phyloP scores from a whole-genome alignment of 2,888 invertebrate species.

The Anoplius nigerrimus region DNA sequence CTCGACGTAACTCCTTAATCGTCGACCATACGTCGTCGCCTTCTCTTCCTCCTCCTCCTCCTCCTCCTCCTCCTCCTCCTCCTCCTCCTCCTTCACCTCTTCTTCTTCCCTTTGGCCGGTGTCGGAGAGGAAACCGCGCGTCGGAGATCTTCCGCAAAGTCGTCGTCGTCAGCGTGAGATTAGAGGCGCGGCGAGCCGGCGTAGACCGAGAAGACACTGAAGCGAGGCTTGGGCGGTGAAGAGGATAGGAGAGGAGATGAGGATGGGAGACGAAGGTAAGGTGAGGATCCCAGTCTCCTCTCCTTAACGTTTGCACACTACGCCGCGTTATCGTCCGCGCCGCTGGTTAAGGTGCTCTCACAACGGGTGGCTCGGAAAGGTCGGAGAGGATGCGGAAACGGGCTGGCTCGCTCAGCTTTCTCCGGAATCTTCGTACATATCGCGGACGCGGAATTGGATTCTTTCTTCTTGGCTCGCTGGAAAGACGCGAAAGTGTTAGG shows the following conservation, averaged over 20 bases:
- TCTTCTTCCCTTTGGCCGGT: not conserved
- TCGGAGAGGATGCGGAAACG: constrained; percentile 7
- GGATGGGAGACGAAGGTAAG: constrained; percentile 6
- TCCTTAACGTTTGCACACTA: constrained; percentile 19
- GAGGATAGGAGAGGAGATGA: not conserved
- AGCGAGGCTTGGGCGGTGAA: not conserved
- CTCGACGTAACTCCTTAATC: constrained; percentile 46
- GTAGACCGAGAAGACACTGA: not conserved
- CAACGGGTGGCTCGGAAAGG: constrained; percentile 12
- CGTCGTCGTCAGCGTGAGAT: constrained; percentile 5
- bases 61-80: constrained; percentile 15
- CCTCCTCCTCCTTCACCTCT: not conserved
- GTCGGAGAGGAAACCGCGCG: no score
- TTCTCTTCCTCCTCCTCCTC: constrained; percentile 15
- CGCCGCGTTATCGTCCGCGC: constrained; percentile 39
- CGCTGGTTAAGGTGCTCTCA: constrained; percentile 35
- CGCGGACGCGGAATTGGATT: not conserved
- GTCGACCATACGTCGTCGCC: constrained; percentile 38
- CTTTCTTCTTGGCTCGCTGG: no score
- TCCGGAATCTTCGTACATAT: not conserved
- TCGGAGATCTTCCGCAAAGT: constrained; percentile 1
- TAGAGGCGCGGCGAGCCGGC: constrained; percentile 8
- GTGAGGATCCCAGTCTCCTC: constrained; percentile 17
- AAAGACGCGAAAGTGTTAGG: no score
- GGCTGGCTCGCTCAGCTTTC: constrained; percentile 12